Percentiles rank a stretch among this genome's conserved stretches.
Conservation (phyloP, 2,888 invertebrate species). For the Tipula confusa region DNA sequence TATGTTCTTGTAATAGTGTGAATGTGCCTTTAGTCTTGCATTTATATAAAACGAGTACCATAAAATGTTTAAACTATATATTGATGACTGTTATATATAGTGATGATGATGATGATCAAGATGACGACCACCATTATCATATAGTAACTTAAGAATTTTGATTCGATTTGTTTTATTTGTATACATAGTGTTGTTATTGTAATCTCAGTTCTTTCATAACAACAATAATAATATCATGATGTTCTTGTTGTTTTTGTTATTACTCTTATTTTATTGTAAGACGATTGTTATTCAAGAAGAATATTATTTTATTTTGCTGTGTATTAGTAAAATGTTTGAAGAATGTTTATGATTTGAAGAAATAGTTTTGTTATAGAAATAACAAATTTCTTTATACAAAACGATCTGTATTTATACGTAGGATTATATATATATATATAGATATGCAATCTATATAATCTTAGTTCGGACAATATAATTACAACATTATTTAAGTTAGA, state of each 20-base stretch:
- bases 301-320: background rate
- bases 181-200: too few relatives aligned
- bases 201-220: too few relatives aligned
- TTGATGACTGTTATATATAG: background rate
- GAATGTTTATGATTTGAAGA: background rate
- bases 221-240: background rate
- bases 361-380: background rate
- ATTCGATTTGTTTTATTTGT: background rate
- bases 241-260: background rate
- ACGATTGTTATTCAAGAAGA: background rate
- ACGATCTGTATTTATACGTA: too few relatives aligned
- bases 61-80: background rate
- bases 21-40: background rate
- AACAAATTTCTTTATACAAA: too few relatives aligned
- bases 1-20: background rate
- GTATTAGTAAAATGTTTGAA: background rate
- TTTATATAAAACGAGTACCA: too few relatives aligned
- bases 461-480: background rate
- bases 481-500: background rate
- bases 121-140: background rate
- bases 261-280: background rate
- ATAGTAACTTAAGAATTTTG: background rate
- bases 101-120: background rate
- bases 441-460: background rate
- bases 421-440: background rate